phyloP scores from a whole-genome alignment of 2,113 vertebrate species.

The Rhabdornis inornatus region DNA sequence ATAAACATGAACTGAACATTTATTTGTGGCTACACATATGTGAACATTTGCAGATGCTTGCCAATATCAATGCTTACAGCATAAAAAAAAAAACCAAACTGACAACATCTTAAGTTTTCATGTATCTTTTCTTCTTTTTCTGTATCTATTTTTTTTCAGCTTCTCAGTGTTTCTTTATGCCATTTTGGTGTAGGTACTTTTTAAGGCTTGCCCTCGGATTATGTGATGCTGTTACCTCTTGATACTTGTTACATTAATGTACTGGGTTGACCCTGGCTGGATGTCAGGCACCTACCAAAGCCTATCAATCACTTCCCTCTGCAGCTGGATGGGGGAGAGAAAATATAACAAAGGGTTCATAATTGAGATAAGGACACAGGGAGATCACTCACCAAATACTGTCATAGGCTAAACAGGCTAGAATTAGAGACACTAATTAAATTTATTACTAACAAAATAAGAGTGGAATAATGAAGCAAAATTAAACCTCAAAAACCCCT shows the following conservation, averaged over 20 bases:
- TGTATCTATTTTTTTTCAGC: not conserved
- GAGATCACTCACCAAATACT: not conserved
- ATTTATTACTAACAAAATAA: not conserved
- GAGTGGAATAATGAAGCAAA: not conserved
- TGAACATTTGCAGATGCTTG: not conserved
- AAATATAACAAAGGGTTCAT: not conserved
- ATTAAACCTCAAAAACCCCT: not conserved
- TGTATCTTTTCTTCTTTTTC: not conserved
- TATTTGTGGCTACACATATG: not conserved
- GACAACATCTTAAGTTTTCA: not conserved
- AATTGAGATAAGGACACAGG: not conserved
- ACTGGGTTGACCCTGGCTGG: not conserved
- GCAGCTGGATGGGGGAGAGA: not conserved
- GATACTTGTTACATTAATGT: not conserved
- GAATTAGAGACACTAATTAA: not conserved
- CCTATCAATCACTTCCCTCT: not conserved
- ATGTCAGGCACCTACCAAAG: not conserved
- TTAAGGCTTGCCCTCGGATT: not conserved
- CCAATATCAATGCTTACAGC: not conserved
- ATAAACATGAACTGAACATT: not conserved
- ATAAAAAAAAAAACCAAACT: rapidly evolving
- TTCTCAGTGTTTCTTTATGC: not conserved
- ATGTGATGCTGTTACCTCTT: not conserved
- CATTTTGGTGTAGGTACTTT: not conserved
- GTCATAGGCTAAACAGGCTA: not conserved